Conservation (phyloP, 2,113 vertebrate species). For the Python bivittatus region DNA sequence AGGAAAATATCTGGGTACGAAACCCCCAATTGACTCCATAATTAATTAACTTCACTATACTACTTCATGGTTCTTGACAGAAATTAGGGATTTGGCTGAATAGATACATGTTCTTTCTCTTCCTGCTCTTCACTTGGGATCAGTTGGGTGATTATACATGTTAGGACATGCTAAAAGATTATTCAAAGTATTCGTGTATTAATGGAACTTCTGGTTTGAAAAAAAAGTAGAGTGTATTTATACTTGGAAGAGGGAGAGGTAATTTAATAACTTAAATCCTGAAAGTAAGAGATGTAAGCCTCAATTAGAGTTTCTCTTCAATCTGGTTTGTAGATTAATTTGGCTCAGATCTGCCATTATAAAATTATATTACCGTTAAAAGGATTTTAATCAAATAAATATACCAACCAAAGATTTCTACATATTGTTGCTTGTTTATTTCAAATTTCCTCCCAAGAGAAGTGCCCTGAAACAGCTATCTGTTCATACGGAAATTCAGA, state of each 20-base stretch:
- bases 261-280: constrained; percentile 36
- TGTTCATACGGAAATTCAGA: constrained; percentile 16
- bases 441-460: constrained; percentile 21
- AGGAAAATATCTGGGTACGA: constrained; percentile 42
- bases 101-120: not conserved
- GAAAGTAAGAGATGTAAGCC: constrained; percentile 29
- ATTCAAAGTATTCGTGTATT: not conserved
- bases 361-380: constrained; percentile 34
- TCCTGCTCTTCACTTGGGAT: not conserved
- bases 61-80: constrained; percentile 51
- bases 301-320: constrained; percentile 59
- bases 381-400: constrained; percentile 11
- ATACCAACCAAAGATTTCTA: constrained; percentile 18
- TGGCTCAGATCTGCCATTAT: constrained; percentile 42
- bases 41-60: constrained; percentile 69
- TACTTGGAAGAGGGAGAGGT: not conserved
- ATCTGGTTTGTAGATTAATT: constrained; percentile 59
- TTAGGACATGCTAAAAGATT: constrained; percentile 30
- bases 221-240: constrained; percentile 3
- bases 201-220: constrained; percentile 26
- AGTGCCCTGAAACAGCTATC: not conserved
- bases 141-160: not conserved
- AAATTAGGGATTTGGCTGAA: constrained; percentile 28
- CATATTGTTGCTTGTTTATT: constrained; percentile 40
- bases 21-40: constrained; percentile 41